Base-by-base conservation (phyloP, 2,797 vertebrate genomes). In the Balearica regulorum region DNA sequence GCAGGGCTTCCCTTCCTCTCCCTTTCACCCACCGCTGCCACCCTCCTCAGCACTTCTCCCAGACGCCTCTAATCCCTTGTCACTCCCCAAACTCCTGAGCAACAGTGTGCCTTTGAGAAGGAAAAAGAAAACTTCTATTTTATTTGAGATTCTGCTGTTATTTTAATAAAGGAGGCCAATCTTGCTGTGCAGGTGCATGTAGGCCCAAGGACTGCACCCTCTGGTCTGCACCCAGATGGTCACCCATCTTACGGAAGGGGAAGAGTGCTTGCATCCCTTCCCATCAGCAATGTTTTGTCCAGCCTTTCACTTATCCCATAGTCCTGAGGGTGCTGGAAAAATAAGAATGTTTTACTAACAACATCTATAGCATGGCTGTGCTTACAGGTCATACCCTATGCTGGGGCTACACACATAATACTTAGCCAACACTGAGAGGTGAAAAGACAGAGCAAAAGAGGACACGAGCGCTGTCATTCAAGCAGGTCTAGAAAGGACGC, bases 1-100 rank as follows among this genome's bases (percentile, higher is more conserved):
- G 1, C 49, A 29, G 9, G 3, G 25, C 17, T 75, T 54, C 25
- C 44, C 49, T 35, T 46, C 39, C 20, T 51, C 31, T 60, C 8
- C 29, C 26, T 49, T 81, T 61, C n/a, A 33, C 18, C 31, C 0
- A 1, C 37, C 3, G 0, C 57, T 5, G 10, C 35, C 5, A 3
- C 48, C 4, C 29, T 54, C 54, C n/a, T 41, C 62, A 35, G 54
- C 0, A 0, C 12, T 25, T 2, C 9, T 29, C 48, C 44, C 43
- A 28, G 31, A 17, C 24, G 20, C 25, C 48, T 39, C 33, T 6
- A 29, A 29, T 15, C 39, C 0, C 3, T 6, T 1, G 2, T 22
- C 33, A 19, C 55, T 77, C 68, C 39, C 39, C n/a, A n/a, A 83
- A 6, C 7, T 83, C 41, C 24, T 53, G 18, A 58, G 58, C 49